Conservation (phyloP, 2,888 invertebrate genomes). For the Bhutanitis thaidina region DNA sequence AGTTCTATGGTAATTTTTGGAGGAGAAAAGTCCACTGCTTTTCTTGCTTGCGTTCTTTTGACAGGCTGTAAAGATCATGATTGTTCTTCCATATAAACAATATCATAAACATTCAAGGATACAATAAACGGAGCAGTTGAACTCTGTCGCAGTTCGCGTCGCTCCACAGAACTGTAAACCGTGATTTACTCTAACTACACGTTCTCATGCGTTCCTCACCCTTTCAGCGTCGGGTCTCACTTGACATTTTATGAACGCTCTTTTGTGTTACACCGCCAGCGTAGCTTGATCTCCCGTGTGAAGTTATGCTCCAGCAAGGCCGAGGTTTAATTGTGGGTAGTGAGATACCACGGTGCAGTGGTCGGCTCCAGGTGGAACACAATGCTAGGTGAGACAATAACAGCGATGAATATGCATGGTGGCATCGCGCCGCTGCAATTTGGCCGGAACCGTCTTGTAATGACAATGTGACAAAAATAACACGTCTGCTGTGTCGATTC, state of each 20-base stretch:
- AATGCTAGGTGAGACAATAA: slow-evolving; percentile 68
- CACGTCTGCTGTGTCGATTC: slow-evolving; percentile 33
- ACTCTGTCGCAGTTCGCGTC: not conserved
- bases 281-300: slow-evolving; percentile 29
- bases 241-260: slow-evolving; percentile 61
- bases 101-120: too few species aligned
- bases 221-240: slow-evolving; percentile 48
- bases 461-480: slow-evolving; percentile 76
- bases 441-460: slow-evolving; percentile 66
- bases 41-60: too few species aligned
- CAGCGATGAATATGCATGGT: slow-evolving; percentile 70
- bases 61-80: too few species aligned
- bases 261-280: slow-evolving; percentile 46
- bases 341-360: slow-evolving; percentile 35
- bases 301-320: not conserved
- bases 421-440: slow-evolving; percentile 69
- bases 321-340: slow-evolving; percentile 12
- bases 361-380: slow-evolving; percentile 48
- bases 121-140: not conserved
- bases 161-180: slow-evolving; percentile 6
- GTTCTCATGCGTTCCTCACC: slow-evolving; percentile 38
- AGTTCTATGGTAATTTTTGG: too few species aligned
- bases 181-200: slow-evolving; percentile 36
- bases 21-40: too few species aligned
- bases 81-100: too few species aligned